Evolutionary conservation across 2,113 vertebrate species (phyloP), one percentile per base, ranked within the genome.

Genomic region (Chitala chitala): DNA sequence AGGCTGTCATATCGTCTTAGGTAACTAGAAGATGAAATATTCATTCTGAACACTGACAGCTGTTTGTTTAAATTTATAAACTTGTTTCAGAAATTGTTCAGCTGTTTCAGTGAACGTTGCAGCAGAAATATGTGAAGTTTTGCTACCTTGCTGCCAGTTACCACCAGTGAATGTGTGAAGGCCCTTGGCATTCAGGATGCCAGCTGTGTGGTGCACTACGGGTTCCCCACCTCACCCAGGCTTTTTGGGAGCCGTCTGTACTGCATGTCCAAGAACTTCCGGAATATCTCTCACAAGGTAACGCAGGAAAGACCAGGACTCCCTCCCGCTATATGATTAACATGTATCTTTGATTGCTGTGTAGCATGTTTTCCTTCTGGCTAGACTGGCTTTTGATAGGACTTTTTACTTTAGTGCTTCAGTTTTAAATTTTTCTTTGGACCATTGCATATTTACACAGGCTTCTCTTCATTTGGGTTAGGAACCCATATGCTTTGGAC

Each of bases 121-220:
- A 12, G 24, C 8, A 31, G 17, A 33, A 29, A 3, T 31, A 22
- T 63, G 13, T 2, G 50, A 1, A 29, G 40, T 10, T 5, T 31
- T 69, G 6, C 56, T 59, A 54, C 22, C 22, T 77, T 42, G 56
- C 53, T 74, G 24, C 0, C 77, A 99, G 97, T 96, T 81, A 85
- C 90, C 46, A 94, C 92, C 7, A 89, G 91, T 51, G 89, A 92
- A 5, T 97, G 92, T 75, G 38, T 92, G 36, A 86, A 84, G 2
- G 81, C 86, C 29, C 69, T 95, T 70, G 86, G 86, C 74, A 90
- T 98, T 78, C 91, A 84, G 4, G 95, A 99, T 54, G 97, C 95
- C 5, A 93, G 90, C 0, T 91, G 93, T 1, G 89, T 99, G 2
- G 78, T 98, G 71, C 96, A 99, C 76, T 96, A 92, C 78, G 84